These are phyloP conservation scores for Nycticorax nycticorax DNA, from an alignment of 2,113 vertebrate species.

Conservation along the genomic window DNA sequence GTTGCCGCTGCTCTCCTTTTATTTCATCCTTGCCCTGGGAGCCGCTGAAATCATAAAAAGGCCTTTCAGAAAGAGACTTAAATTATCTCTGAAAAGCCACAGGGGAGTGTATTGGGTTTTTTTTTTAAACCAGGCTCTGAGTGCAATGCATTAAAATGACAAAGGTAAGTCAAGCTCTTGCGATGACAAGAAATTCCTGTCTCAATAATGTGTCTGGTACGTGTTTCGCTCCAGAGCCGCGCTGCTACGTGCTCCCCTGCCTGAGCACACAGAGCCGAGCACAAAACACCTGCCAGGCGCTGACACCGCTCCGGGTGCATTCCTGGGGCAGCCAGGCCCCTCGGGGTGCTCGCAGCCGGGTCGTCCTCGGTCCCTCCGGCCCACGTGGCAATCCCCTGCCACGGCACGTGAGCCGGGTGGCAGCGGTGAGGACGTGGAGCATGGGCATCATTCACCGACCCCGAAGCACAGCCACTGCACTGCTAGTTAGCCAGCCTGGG, in stretches of 20 bases:
- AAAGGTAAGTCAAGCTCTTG: slow-evolving; percentile 43
- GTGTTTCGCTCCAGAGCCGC: not conserved
- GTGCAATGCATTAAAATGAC: slow-evolving; percentile 54
- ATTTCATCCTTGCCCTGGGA: slow-evolving; percentile 2
- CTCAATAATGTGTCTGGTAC: slow-evolving; percentile 42
- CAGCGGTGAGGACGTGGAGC: not conserved
- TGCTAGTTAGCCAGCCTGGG: not conserved
- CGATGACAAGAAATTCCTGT: slow-evolving; percentile 69
- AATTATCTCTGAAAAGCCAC: slow-evolving; percentile 9
- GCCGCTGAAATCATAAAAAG: not conserved
- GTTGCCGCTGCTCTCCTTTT: not conserved
- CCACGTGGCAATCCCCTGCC: not conserved
- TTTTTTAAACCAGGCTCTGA: not conserved
- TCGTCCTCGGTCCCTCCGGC: accelerated
- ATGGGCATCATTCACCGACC: accelerated
- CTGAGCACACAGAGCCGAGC: not conserved
- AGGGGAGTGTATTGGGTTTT: not conserved
- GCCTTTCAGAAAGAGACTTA: slow-evolving; percentile 26
- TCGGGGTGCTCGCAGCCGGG: accelerated
- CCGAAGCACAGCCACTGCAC: not conserved
- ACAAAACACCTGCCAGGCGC: slow-evolving; percentile 3
- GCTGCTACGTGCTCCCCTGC: slow-evolving; percentile 56
- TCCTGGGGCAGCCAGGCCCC: not conserved
- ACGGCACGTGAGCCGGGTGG: accelerated
- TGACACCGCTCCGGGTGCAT: not conserved